Percentiles rank a stretch among this genome's conserved stretches.
Evolutionary conservation across 2,113 vertebrate genomes (phyloP).

Genomic region (Amia ocellicauda): DNA sequence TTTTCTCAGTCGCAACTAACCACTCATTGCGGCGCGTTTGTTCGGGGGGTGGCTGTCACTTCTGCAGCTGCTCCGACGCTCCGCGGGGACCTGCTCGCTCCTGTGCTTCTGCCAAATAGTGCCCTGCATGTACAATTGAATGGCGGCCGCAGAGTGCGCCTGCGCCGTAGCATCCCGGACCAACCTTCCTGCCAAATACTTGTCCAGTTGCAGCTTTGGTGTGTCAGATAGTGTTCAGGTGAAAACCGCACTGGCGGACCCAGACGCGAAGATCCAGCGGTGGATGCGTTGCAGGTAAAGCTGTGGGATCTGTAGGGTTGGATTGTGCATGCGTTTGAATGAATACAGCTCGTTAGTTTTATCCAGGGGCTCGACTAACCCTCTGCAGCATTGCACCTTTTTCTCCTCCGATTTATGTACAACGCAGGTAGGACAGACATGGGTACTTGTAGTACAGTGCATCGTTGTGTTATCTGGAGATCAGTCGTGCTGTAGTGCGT

Average conservation of each 20-base stretch:
- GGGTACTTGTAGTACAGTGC: background rate
- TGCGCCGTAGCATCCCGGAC: constrained; percentile 26
- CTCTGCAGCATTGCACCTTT: constrained; percentile 27
- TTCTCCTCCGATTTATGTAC: constrained; percentile 14
- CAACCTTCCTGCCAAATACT: constrained; percentile 32
- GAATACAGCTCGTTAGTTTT: constrained; percentile 4
- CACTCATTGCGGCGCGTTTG: constrained; percentile 10
- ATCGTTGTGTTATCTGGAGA: too few relatives aligned
- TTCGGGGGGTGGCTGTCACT: constrained; percentile 14
- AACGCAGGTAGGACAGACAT: constrained; percentile 28
- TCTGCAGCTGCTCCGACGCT: constrained; percentile 15
- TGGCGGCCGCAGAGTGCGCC: constrained; percentile 31
- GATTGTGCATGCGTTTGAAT: constrained; percentile 2
- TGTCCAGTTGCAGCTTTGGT: constrained; percentile 21
- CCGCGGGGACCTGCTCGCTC: constrained; percentile 16
- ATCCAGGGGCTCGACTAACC: background rate
- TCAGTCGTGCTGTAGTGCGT: too few relatives aligned
- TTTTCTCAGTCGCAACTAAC: constrained; percentile 7
- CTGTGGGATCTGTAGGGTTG: background rate
- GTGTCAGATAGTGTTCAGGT: constrained; percentile 28
- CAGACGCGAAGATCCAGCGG: constrained; percentile 1
- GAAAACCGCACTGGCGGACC: background rate
- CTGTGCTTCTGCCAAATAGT: constrained; percentile 28
- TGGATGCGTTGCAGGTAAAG: constrained; percentile 18
- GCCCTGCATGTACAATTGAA: constrained; percentile 24